These are phyloP conservation scores for Volucella inanis DNA, from an alignment of 2,888 invertebrate genomes.

Conservation along the genomic window DNA sequence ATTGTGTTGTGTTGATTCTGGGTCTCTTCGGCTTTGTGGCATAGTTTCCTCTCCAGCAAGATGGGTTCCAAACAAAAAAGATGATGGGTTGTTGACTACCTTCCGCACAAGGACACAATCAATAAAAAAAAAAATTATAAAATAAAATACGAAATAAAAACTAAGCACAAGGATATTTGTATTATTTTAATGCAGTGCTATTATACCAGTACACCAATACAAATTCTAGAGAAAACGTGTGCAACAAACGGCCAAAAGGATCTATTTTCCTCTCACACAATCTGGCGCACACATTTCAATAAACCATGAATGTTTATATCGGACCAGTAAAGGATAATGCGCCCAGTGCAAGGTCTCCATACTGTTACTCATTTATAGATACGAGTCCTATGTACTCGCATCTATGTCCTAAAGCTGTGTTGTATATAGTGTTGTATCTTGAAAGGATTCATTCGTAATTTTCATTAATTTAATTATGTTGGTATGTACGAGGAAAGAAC, in stretches of 20 bases:
- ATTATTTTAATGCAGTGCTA: conserved; percentile 57
- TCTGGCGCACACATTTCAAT: conserved; percentile 54
- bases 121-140: too few species aligned
- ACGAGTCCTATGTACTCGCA: too few species aligned
- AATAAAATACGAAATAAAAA: conserved; percentile 7
- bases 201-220: conserved; percentile 23
- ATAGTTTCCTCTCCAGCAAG: too few species aligned
- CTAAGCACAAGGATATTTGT: conserved; percentile 44
- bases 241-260: not conserved
- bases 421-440: not conserved
- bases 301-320: conserved; percentile 58
- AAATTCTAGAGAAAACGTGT: not conserved
- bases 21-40: too few species aligned
- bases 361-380: too few species aligned
- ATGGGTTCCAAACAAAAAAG: too few species aligned
- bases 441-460: conserved; percentile 45
- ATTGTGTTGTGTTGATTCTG: too few species aligned
- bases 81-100: too few species aligned
- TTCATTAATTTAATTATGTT: conserved; percentile 64
- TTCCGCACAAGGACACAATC: not conserved
- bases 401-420: too few species aligned
- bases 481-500: conserved; percentile 7
- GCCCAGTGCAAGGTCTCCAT: too few species aligned
- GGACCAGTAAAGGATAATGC: conserved; percentile 1
- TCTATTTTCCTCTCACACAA: conserved; percentile 42